phyloP scores from a whole-genome alignment of 2,888 invertebrate genomes.

The Pristionchus japonicus region DNA sequence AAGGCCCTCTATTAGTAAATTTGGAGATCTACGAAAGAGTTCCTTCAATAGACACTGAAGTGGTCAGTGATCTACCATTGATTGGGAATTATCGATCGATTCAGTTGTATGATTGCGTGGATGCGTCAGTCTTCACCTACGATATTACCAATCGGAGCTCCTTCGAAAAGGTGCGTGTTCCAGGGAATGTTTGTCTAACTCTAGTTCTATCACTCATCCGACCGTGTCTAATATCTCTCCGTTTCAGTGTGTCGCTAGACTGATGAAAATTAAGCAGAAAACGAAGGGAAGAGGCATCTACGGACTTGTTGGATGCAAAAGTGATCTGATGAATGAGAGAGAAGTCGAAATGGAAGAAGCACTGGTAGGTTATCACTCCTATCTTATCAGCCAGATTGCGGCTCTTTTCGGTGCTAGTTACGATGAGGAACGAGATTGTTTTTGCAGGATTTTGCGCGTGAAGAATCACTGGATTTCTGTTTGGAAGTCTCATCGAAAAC shows the following conservation, averaged over 20 bases:
- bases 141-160: background rate
- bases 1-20: conserved; percentile 28
- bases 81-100: background rate
- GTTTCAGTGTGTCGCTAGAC: background rate
- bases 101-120: conserved; percentile 33
- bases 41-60: background rate
- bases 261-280: background rate
- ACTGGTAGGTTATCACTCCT: background rate
- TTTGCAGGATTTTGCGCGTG: conserved; percentile 33
- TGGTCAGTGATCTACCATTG: background rate
- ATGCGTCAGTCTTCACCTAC: conserved; percentile 38
- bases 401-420: background rate
- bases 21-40: conserved; percentile 42
- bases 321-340: background rate
- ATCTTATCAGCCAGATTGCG: background rate
- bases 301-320: conserved; percentile 33
- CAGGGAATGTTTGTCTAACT: conserved; percentile 9
- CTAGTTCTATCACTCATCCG: background rate
- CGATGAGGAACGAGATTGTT: too few species aligned
- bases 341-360: conserved; percentile 35
- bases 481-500: conserved; percentile 41
- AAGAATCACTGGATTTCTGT: conserved; percentile 31
- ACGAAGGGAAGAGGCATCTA: background rate
- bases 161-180: conserved; percentile 11
- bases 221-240: background rate